These are phyloP conservation scores for Hypocryptadius cinnamomeus DNA, from an alignment of 2,113 vertebrate genomes.

Conservation along the genomic window DNA sequence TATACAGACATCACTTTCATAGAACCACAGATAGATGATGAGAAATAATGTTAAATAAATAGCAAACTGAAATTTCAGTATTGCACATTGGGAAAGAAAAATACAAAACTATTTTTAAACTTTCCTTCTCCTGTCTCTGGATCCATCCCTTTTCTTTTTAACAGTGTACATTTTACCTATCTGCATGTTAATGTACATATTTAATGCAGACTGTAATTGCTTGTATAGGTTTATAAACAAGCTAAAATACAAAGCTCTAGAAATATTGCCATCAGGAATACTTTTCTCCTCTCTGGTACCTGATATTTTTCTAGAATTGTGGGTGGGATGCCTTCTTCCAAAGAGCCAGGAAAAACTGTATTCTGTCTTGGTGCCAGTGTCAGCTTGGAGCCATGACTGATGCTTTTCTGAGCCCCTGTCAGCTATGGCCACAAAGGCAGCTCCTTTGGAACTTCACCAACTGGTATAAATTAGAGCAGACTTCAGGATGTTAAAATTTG, in stretches of 20 bases:
- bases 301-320: not conserved
- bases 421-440: not conserved
- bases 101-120: not conserved
- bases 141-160: not conserved
- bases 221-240: not conserved
- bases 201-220: not conserved
- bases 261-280: not conserved
- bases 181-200: not conserved
- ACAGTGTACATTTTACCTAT: not conserved
- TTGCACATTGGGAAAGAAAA: not conserved
- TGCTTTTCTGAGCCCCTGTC: not conserved
- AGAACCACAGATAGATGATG: not conserved
- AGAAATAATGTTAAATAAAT: not conserved
- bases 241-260: not conserved
- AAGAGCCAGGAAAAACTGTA: not conserved
- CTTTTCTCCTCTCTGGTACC: not conserved
- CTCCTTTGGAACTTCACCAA: not conserved
- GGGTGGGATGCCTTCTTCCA: not conserved
- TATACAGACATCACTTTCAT: not conserved
- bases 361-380: not conserved
- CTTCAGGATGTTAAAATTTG: not conserved
- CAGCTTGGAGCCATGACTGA: not conserved
- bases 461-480: not conserved
- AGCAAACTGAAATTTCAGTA: not conserved
- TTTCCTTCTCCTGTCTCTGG: not conserved